Conservation (phyloP, 2,113 vertebrate genomes). For the Synchiropus splendidus region DNA sequence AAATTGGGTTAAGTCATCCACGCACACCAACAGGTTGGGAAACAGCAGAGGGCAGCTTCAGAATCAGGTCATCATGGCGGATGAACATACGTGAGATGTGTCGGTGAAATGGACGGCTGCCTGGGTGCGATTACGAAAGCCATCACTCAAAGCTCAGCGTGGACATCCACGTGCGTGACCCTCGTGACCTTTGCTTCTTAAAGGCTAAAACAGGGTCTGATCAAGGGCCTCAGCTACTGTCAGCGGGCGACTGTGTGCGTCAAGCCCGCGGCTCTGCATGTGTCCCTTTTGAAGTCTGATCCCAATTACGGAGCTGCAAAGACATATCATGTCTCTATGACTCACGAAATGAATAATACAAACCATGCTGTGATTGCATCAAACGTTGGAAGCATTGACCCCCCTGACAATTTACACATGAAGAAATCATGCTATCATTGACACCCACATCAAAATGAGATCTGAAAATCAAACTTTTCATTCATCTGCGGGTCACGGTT, state of each 20-base stretch:
- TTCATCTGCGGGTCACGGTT: no score
- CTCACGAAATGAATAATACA: no score
- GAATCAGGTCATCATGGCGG: slow-evolving; percentile 59
- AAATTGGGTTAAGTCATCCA: slow-evolving; percentile 55
- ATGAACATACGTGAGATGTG: no score
- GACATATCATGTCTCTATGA: slow-evolving; percentile 9
- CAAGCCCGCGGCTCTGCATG: slow-evolving; percentile 33
- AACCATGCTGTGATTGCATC: slow-evolving; percentile 19
- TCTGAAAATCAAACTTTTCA: no score
- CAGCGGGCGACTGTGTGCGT: slow-evolving; percentile 11
- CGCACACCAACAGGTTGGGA: slow-evolving; percentile 40
- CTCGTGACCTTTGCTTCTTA: slow-evolving; percentile 24
- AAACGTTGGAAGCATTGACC: slow-evolving; percentile 18
- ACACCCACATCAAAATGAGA: no score
- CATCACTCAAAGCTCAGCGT: slow-evolving; percentile 36
- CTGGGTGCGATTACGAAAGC: slow-evolving; percentile 48
- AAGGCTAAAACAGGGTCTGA: slow-evolving; percentile 39
- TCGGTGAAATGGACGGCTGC: slow-evolving; percentile 16
- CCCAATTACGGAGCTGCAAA: slow-evolving; percentile 39
- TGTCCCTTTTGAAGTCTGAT: slow-evolving; percentile 42
- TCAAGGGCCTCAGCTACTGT: slow-evolving; percentile 34
- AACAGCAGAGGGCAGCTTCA: slow-evolving; percentile 40
- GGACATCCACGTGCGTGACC: slow-evolving; percentile 37
- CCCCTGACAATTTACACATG: slow-evolving; percentile 12
- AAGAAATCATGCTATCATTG: not conserved